phyloP scores from a whole-genome alignment of 2,888 invertebrate species.

The Andrena flavipes region DNA sequence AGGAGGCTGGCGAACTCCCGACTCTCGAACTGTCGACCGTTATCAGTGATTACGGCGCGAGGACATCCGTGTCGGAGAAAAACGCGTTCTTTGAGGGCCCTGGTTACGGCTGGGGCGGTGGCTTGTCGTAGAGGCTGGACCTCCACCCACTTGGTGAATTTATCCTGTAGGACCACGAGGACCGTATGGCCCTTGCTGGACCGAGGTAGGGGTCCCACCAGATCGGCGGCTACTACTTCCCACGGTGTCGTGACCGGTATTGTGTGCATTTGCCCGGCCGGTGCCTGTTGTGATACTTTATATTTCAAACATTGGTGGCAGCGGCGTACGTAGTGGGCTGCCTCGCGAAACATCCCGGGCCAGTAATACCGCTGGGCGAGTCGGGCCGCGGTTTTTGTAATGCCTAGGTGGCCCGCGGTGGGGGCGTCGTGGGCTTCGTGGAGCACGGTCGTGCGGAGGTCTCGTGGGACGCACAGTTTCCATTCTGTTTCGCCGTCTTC shows the following conservation, averaged over 20 bases:
- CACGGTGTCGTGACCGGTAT: slow-evolving; percentile 59
- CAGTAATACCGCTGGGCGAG: not conserved
- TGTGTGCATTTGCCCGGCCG: slow-evolving; percentile 61
- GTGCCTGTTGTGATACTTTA: not conserved
- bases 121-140: slow-evolving; percentile 56
- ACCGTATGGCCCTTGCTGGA: slow-evolving; percentile 43
- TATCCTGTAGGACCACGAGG: slow-evolving; percentile 60
- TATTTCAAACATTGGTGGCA: no score
- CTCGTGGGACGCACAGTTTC: not conserved
- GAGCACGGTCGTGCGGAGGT: not conserved
- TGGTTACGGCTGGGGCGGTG: slow-evolving; percentile 33
- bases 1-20: no score
- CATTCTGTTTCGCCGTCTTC: not conserved
- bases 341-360: slow-evolving; percentile 7
- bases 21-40: no score
- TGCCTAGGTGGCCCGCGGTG: not conserved
- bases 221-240: slow-evolving; percentile 55
- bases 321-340: not conserved
- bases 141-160: slow-evolving; percentile 64
- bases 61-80: slow-evolving; percentile 36
- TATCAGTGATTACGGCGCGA: not conserved
- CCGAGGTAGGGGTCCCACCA: slow-evolving; percentile 69
- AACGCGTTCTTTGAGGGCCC: slow-evolving; percentile 25
- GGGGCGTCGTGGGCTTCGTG: not conserved
- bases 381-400: not conserved